These are phyloP conservation scores for Bactericera cockerelli DNA, from an alignment of 1,140 invertebrate genomes.

Conservation along the genomic window DNA sequence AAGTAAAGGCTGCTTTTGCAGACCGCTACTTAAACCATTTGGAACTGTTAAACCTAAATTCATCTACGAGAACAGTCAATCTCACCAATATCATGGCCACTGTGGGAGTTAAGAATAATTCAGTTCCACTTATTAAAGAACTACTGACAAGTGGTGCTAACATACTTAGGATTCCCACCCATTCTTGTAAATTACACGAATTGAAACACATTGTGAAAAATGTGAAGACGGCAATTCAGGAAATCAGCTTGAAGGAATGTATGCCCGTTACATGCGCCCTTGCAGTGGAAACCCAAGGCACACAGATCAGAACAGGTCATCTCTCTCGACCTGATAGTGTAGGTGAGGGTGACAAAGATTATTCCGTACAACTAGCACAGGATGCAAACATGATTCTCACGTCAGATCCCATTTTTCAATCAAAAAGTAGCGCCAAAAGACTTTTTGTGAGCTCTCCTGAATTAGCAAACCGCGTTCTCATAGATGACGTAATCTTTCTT, in stretches of 20 bases:
- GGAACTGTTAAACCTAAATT: not conserved
- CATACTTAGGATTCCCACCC: not conserved
- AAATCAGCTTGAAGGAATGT: not conserved
- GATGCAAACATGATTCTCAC: not conserved
- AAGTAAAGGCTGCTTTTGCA: slow-evolving; percentile 2
- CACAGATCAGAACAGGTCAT: not conserved
- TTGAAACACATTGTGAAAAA: not conserved
- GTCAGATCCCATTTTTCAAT: not conserved
- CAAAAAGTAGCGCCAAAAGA: not conserved
- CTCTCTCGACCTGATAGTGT: not conserved
- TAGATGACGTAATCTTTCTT: not conserved
- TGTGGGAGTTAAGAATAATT: not conserved
- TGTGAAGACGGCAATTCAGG: not conserved
- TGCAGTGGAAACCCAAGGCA: not conserved
- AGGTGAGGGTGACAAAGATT: not conserved
- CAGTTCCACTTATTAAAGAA: not conserved
- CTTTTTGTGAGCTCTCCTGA: not conserved
- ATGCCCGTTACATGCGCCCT: not conserved
- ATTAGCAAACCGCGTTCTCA: not conserved
- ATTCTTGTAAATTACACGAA: not conserved
- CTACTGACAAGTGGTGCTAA: not conserved
- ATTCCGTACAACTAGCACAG: not conserved
- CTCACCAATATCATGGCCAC: not conserved
- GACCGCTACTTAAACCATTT: not conserved
- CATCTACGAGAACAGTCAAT: not conserved